Evolutionary conservation across 1,140 invertebrate genomes (phyloP).

Genomic region (Argopecten irradians): DNA sequence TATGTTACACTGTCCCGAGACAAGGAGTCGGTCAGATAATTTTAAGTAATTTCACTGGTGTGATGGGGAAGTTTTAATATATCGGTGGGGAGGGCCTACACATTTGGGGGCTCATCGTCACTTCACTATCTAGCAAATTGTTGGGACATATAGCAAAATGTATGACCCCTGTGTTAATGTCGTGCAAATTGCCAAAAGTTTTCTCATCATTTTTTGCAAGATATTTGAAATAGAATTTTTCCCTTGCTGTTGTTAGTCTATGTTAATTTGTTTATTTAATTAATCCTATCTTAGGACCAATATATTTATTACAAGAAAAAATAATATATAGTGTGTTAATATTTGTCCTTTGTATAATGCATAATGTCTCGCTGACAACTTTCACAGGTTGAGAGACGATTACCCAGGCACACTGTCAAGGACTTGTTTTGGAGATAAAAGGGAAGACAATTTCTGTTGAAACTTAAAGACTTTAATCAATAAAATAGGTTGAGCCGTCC

Average conservation of each 20-base stretch:
- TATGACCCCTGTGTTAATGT: neutral
- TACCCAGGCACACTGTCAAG: neutral
- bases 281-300: slow-evolving; percentile 21
- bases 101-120: neutral
- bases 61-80: neutral
- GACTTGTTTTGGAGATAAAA: slow-evolving; percentile 8
- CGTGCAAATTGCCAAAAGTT: neutral
- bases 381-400: neutral
- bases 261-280: slow-evolving; percentile 14
- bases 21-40: neutral
- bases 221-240: neutral
- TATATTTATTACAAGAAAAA: slow-evolving; percentile 24
- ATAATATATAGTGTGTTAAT: slow-evolving; percentile 19
- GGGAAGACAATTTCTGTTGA: neutral
- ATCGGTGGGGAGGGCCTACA: neutral
- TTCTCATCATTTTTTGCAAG: neutral
- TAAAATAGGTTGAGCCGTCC: slow-evolving; percentile 11
- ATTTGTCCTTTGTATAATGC: slow-evolving; percentile 21
- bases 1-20: neutral
- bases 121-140: neutral
- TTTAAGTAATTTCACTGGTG: neutral
- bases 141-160: slow-evolving; percentile 9
- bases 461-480: neutral
- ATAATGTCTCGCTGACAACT: neutral
- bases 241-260: slow-evolving; percentile 6